Evolutionary conservation across 2,888 invertebrate genomes (phyloP), one percentile per base, ranked within the genome.

Genomic region (Agapetus fuscipes): DNA sequence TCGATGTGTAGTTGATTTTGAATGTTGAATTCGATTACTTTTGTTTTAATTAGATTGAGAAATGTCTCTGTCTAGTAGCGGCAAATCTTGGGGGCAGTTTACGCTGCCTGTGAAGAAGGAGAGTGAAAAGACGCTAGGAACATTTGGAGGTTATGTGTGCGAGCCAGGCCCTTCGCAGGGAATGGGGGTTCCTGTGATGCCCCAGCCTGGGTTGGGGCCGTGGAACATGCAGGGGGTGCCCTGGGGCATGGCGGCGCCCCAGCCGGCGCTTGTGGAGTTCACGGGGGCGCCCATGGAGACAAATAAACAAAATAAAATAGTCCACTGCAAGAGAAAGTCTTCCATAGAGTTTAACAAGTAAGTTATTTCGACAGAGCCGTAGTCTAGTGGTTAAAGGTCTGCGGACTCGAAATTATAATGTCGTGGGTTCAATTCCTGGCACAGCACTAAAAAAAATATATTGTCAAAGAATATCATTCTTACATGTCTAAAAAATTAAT

Each of bases 161-260:
- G 26, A 20, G 5, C 24, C 17, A 17, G 30, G 30, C 6, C 7
- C 39, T 4, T 9, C 16, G n/a, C 25, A 31, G 14, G 31, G 20
- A 15, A 26, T 27, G 20, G 15, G 13, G 5, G 15, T 11, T 14
- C 24, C 17, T 43, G 51, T 49, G 9, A 64, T 70, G 63, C 67
- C 67, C 3, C 58, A 52, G 11, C 68, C 69, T 7, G 57, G 66
- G 3, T 62, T 62, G n/a, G 45, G 56, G 2, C 68, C 70, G 0
- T 74, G 74, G 74, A 72, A 68, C 48, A 58, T 70, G 3, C 66
- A 74, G 41, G 62, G 64, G 7, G 54, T 75, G 48, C 57, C 73
- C 0, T 76, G 75, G 76, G 66, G 72, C 9, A 55, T 65, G 50
- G 54, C 57, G 2, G 57, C 63, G 9, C 64, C 66, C 3, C 40